Percentiles rank a stretch among this genome's conserved stretches.
Evolutionary conservation across 2,113 vertebrate genomes (phyloP).

Genomic region (Muntiacus reevesi): DNA sequence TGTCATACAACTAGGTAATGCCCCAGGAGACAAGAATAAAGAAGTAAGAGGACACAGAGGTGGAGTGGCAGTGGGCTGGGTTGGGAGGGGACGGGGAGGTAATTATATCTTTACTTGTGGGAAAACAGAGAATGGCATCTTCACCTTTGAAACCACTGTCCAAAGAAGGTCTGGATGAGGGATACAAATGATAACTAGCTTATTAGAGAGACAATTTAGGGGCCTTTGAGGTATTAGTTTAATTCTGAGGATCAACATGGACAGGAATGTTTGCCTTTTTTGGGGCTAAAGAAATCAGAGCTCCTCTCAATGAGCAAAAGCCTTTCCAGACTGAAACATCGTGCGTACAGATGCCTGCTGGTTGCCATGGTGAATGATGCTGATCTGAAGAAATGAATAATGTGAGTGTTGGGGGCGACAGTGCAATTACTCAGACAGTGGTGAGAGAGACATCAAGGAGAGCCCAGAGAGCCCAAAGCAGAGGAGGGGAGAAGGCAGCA

Average conservation of each 20-base stretch:
- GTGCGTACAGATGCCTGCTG: constrained; percentile 59
- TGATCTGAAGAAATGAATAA: constrained; percentile 69
- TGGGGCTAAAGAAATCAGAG: constrained; percentile 31
- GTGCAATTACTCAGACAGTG: constrained; percentile 62
- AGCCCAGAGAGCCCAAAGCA: constrained; percentile 31
- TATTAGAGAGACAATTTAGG: neutral
- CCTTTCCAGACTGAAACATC: constrained; percentile 31
- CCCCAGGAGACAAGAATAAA: neutral
- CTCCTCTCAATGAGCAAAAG: constrained; percentile 7
- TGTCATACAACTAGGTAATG: neutral
- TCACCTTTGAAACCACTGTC: neutral
- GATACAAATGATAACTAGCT: neutral
- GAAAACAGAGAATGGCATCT: neutral
- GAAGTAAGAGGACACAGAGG: neutral
- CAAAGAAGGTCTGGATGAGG: neutral
- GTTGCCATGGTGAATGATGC: constrained; percentile 77
- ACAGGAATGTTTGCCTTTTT: neutral
- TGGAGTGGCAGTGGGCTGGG: neutral
- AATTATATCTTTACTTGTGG: neutral
- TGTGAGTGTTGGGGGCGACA: constrained; percentile 49
- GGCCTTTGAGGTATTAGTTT: neutral
- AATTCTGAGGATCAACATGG: neutral
- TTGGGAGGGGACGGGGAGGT: neutral
- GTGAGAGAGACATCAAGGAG: constrained; percentile 36
- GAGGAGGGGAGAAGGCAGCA: constrained; percentile 34